Conservation (phyloP, 2,797 vertebrate genomes). For the Pogoniulus pusillus region DNA sequence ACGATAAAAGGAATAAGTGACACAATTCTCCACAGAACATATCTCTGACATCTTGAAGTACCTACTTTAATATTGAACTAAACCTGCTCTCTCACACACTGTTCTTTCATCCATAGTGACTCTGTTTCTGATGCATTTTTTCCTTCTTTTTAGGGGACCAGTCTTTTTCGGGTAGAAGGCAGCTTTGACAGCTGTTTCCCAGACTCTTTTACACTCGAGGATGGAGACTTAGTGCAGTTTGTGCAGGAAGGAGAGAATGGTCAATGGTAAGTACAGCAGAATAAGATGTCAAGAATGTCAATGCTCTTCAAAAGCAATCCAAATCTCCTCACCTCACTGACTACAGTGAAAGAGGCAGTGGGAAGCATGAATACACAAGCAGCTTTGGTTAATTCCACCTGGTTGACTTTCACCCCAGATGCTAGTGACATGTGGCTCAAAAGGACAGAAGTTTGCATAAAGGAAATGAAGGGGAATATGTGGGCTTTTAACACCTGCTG, state of each 20-base stretch:
- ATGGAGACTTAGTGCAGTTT: conserved; percentile 84
- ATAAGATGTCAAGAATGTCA: not conserved
- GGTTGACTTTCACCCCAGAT: not conserved
- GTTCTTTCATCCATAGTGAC: not conserved
- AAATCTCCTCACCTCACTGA: not conserved
- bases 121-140: not conserved
- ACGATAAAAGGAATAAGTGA: not conserved
- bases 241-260: conserved; percentile 83
- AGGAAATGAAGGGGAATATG: not conserved
- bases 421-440: not conserved
- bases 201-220: conserved; percentile 76
- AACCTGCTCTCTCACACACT: not conserved
- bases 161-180: conserved; percentile 83
- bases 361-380: not conserved
- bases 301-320: not conserved
- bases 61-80: not conserved
- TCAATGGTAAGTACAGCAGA: conserved; percentile 78
- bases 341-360: not conserved
- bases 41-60: not conserved
- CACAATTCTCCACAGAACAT: not conserved
- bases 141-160: conserved; percentile 74
- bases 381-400: not conserved
- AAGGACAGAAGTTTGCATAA: not conserved
- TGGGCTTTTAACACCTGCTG: not conserved
- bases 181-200: conserved; percentile 80